Evolutionary conservation across 2,888 invertebrate genomes (phyloP).

Genomic region (Leptopilina drosophilae): DNA sequence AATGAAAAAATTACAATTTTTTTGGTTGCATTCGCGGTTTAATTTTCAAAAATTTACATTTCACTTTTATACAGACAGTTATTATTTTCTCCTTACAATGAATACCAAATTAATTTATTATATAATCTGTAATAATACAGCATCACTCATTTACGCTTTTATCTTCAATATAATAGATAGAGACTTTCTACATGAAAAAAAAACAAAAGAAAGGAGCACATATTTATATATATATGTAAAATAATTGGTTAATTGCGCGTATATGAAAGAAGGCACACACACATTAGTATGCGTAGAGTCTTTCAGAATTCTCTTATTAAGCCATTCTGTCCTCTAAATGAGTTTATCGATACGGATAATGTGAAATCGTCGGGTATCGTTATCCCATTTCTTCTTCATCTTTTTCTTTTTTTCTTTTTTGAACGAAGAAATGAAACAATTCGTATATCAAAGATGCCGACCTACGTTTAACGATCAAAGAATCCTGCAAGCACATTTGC

Average conservation of each 20-base stretch:
- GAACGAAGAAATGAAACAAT: constrained; percentile 32
- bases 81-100: too few relatives aligned
- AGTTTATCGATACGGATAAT: constrained; percentile 38
- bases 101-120: too few relatives aligned
- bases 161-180: constrained; percentile 10
- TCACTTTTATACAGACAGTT: too few relatives aligned
- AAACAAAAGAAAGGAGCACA: neutral
- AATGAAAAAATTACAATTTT: too few relatives aligned
- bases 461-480: constrained; percentile 33
- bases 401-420: neutral
- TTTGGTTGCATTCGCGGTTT: too few relatives aligned
- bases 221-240: neutral
- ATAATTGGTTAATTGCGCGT: constrained; percentile 33
- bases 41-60: too few relatives aligned
- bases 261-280: neutral
- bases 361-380: constrained; percentile 18
- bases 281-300: constrained; percentile 24
- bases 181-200: neutral
- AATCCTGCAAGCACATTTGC: constrained; percentile 31
- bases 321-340: constrained; percentile 35
- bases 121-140: neutral
- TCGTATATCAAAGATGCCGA: constrained; percentile 40
- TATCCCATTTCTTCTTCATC: neutral
- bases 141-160: constrained; percentile 19
- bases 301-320: constrained; percentile 34